Evolutionary conservation across 2,113 vertebrate genomes (phyloP).

Genomic region (Dipodomys merriami): DNA sequence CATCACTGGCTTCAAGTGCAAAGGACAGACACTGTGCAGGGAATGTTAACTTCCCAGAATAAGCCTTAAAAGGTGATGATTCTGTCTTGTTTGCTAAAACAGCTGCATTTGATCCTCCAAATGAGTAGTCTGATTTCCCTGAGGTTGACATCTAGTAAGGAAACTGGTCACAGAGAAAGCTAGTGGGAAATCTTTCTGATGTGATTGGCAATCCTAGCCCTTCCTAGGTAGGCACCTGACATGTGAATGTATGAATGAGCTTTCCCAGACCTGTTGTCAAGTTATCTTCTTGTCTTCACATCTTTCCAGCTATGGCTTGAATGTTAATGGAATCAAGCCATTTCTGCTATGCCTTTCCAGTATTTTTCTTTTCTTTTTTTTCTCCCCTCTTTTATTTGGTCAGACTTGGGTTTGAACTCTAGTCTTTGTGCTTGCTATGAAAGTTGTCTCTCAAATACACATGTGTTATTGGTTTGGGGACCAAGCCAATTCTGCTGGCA

Average conservation of each 20-base stretch:
- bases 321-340: not conserved
- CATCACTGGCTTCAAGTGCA: not conserved
- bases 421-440: no score
- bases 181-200: not conserved
- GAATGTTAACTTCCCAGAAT: not conserved
- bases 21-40: no score
- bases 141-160: not conserved
- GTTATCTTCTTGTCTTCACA: not conserved
- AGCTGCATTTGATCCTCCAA: not conserved
- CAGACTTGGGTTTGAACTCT: no score
- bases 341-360: not conserved
- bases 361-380: not conserved
- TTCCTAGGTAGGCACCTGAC: not conserved
- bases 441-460: not conserved
- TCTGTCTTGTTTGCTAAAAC: not conserved
- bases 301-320: not conserved
- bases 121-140: not conserved
- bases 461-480: not conserved
- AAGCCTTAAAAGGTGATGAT: not conserved
- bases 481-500: not conserved
- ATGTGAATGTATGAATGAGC: not conserved
- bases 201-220: not conserved
- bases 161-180: not conserved
- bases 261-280: accelerated
- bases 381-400: no score